Percentiles rank a stretch among this genome's conserved stretches.
phyloP scores from a whole-genome alignment of 2,888 invertebrate genomes.

The Orchesellides sinensis region DNA sequence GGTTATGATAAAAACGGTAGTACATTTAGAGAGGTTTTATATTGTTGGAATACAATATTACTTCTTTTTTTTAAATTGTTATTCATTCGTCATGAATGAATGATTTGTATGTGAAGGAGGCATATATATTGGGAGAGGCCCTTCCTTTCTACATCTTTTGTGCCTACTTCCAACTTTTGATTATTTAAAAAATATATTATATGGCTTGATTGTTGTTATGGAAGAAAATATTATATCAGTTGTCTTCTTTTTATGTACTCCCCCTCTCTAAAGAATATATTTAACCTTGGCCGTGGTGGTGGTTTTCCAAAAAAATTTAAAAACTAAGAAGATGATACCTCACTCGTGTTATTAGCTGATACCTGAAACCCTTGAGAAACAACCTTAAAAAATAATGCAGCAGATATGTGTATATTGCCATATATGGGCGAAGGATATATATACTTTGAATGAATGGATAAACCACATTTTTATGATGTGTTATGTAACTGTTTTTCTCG shows the following conservation, averaged over 20 bases:
- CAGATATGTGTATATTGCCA: neutral
- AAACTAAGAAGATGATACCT: no score
- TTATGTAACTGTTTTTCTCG: no score
- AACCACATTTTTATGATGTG: no score
- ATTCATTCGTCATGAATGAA: neutral
- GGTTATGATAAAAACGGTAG: no score
- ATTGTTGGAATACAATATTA: no score
- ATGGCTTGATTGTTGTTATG: neutral
- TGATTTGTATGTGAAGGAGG: neutral
- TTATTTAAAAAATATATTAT: neutral
- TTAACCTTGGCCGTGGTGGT: neutral
- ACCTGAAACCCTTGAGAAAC: conserved; percentile 7
- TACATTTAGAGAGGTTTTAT: no score
- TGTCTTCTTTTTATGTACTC: neutral
- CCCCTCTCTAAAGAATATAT: neutral
- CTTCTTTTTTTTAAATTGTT: no score
- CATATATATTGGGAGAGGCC: neutral
- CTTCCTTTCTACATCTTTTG: no score
- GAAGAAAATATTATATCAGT: neutral
- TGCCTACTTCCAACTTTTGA: neutral
- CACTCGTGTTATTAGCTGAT: no score
- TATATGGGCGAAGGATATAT: no score
- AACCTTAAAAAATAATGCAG: neutral
- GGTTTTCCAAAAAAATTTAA: neutral
- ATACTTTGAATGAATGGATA: neutral